Percentiles rank a stretch among this genome's conserved stretches.
phyloP scores from a whole-genome alignment of 2,113 vertebrate genomes.

The Procapra przewalskii region DNA sequence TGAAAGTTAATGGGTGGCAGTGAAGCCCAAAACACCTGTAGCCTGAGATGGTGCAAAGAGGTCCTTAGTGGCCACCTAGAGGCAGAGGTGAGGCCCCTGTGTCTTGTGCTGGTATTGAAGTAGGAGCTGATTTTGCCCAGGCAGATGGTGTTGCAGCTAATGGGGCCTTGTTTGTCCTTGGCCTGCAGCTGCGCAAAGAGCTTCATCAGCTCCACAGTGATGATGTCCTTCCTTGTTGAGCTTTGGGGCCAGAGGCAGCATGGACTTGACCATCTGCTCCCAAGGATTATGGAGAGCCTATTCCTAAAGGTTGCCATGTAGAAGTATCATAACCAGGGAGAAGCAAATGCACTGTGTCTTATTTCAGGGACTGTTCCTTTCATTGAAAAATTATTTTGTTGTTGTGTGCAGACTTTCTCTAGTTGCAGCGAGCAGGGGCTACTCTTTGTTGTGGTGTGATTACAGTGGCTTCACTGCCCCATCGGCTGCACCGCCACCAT shows the following conservation, averaged over 20 bases:
- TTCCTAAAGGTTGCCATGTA: neutral
- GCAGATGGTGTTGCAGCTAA: conserved; percentile 93
- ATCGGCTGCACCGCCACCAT: neutral
- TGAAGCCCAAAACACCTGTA: conserved; percentile 90
- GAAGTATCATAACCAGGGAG: neutral
- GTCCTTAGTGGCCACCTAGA: conserved; percentile 93
- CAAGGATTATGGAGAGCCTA: neutral
- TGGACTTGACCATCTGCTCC: conserved; percentile 80
- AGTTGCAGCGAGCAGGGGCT: neutral
- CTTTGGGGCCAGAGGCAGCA: conserved; percentile 91
- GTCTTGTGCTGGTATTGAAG: conserved; percentile 87
- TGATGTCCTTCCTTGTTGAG: conserved; percentile 88
- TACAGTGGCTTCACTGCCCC: neutral
- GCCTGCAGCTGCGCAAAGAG: conserved; percentile 92
- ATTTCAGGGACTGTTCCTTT: conserved; percentile 29
- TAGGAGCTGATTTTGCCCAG: conserved; percentile 92
- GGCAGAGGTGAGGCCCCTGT: conserved; percentile 88
- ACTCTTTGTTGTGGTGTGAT: neutral
- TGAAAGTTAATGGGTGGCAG: conserved; percentile 92
- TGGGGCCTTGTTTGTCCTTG: conserved; percentile 90
- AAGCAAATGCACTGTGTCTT: neutral
- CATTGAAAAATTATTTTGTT: neutral
- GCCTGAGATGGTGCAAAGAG: conserved; percentile 89
- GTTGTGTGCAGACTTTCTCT: neutral
- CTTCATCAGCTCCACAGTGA: conserved; percentile 92